Conservation (phyloP, 2,888 invertebrate species). For the Apamea epomidion region DNA sequence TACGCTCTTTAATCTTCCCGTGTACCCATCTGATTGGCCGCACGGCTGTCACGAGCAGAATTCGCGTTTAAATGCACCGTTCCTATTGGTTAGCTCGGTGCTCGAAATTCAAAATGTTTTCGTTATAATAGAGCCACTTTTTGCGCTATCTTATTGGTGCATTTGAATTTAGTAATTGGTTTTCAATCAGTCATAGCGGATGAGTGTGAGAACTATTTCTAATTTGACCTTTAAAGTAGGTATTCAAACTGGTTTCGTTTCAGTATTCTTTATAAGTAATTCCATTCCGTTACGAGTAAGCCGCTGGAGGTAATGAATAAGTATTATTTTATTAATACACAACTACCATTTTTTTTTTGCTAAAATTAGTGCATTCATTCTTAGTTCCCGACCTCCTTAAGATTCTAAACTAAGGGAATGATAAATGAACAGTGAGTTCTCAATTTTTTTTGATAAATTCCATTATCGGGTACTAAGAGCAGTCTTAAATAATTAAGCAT, state of each 20-base stretch:
- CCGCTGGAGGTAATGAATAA: not conserved
- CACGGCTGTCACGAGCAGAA: conserved; percentile 87
- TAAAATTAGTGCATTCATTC: not conserved
- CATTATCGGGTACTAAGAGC: not conserved
- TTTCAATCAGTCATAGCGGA: conserved; percentile 67
- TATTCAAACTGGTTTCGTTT: conserved; percentile 47
- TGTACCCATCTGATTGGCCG: conserved; percentile 86
- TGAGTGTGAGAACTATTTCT: conserved; percentile 56
- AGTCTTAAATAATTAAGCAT: not conserved
- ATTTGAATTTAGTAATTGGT: conserved; percentile 77
- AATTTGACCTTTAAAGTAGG: conserved; percentile 62
- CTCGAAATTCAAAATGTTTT: conserved; percentile 80
- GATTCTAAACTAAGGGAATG: not conserved
- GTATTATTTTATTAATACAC: not conserved
- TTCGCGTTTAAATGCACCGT: conserved; percentile 84
- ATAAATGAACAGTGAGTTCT: not conserved
- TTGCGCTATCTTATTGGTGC: conserved; percentile 74
- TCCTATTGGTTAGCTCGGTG: conserved; percentile 79
- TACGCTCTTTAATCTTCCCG: conserved; percentile 82
- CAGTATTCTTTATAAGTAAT: conserved; percentile 17
- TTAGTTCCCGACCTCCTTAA: not conserved
- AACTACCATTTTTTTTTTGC: not conserved
- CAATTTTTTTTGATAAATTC: not conserved
- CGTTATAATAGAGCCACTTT: conserved; percentile 72
- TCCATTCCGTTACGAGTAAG: not conserved